These are phyloP conservation scores for Halcyon badia DNA, from an alignment of 2,797 vertebrate species.

Conservation along the genomic window DNA sequence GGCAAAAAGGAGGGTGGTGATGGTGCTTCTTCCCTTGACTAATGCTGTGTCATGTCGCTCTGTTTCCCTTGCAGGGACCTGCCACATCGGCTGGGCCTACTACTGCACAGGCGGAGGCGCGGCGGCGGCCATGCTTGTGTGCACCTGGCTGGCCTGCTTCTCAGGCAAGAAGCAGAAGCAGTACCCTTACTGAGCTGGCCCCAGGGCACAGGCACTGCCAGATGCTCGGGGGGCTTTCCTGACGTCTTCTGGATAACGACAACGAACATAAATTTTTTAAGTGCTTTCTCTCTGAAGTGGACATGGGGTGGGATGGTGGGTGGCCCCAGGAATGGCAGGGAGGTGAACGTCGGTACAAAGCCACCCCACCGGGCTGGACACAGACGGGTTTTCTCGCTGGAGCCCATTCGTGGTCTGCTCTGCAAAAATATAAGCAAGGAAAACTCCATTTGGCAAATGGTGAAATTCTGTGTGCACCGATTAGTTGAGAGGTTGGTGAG, in stretches of 20 bases:
- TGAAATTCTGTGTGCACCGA: not conserved
- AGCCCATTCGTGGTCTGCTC: not conserved
- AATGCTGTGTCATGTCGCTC: fast-evolving
- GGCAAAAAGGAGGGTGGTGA: not conserved
- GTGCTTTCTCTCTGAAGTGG: slow-evolving; percentile 5
- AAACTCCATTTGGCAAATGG: slow-evolving; percentile 18
- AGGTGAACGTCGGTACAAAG: not conserved
- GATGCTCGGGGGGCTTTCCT: not conserved
- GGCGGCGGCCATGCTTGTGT: slow-evolving; percentile 89
- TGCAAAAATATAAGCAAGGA: not conserved
- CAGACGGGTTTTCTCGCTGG: not conserved
- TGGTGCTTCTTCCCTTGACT: fast-evolving
- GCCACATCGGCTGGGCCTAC: slow-evolving; percentile 96
- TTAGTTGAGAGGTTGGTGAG: slow-evolving; percentile 15
- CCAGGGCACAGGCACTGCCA: fast-evolving
- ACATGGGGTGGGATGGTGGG: not conserved
- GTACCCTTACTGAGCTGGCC: slow-evolving; percentile 89
- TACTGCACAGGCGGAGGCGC: slow-evolving; percentile 95
- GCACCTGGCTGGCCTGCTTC: slow-evolving; percentile 96
- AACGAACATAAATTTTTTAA: not conserved
- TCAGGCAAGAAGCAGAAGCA: slow-evolving; percentile 98
- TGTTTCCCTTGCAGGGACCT: slow-evolving; percentile 85
- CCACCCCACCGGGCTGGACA: not conserved
- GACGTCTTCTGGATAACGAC: not conserved
- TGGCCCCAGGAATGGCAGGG: not conserved